Base-by-base conservation (phyloP, 1,140 invertebrate genomes). In the Drosophila pallidifrons region DNA sequence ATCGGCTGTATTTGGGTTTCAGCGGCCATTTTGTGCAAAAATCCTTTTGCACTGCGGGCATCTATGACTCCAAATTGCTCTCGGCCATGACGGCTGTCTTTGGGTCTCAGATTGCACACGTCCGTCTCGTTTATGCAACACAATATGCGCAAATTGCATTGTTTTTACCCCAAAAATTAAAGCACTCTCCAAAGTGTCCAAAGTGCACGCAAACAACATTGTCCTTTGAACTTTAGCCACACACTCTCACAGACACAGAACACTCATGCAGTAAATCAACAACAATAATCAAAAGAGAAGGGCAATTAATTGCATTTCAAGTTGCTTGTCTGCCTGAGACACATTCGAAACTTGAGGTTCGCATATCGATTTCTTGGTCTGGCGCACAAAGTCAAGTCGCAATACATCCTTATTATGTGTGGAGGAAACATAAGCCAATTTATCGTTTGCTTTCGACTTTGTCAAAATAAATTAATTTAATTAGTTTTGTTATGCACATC, bases 241-340 rank as follows among this genome's bases (percentile, higher is more conserved):
- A 47, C 5, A 47, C 46, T 8, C 8, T 25, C 47, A 49, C 20
- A 49, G 13, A 46, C 45, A 15, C 15, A 15, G 5, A 13, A 46
- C 45, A 46, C 45, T 16, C 45, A 47, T 16, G 15, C 13, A 8
- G 35, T 38, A 38, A 38, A 38, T 38, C 35, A 38, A 38, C 11
- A 35, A 30, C 52, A 58, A 28, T 30, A 57, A 58, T 28, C 15
- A 47, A 5, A 66, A 16, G 13, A 66, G 57, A 47, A 59, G 45
- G 45, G 13, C 67, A 86, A 87, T 83, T 88, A 88, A 88, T 87
- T 83, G 78, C 76, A 76, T 65, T 78, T 78, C 55, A 41, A 32
- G 61, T 76, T 57, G 45, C 5, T 38, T 10, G 3, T 79, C 75
- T 64, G 57, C 13, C 15, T 0, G 13, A 45, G 41, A 54, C 71